phyloP scores from a whole-genome alignment of 2,113 vertebrate species.

The Micromys minutus region DNA sequence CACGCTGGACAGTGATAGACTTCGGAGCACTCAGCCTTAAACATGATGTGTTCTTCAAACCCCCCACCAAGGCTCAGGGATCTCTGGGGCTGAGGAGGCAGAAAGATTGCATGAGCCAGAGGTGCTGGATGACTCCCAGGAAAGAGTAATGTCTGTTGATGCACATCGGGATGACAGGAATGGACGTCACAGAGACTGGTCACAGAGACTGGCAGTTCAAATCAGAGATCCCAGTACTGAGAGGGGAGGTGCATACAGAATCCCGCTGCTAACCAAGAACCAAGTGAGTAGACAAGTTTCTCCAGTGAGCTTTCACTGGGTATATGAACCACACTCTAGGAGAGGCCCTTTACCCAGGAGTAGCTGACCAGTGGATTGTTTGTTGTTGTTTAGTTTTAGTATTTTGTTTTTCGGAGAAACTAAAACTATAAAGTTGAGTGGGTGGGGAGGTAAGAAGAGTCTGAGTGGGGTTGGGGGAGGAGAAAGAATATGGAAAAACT shows the following conservation, averaged over 20 bases:
- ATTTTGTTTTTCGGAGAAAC: not conserved
- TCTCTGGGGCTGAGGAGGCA: not conserved
- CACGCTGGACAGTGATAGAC: not conserved
- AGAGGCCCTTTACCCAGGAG: not conserved
- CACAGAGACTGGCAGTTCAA: not conserved
- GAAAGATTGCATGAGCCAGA: not conserved
- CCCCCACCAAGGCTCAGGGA: not conserved
- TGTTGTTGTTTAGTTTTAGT: not conserved
- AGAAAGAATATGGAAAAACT: not conserved
- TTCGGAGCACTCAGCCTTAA: not conserved
- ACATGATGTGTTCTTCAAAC: not conserved
- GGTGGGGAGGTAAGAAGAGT: not conserved
- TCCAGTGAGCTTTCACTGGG: not conserved
- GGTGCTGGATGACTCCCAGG: not conserved
- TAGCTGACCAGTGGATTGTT: not conserved
- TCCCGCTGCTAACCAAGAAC: not conserved
- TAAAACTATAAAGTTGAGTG: not conserved
- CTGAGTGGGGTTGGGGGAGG: not conserved
- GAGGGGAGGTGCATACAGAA: not conserved
- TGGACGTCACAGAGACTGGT: not conserved
- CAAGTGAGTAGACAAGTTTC: not conserved
- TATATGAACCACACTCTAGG: not conserved
- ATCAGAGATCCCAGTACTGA: not conserved
- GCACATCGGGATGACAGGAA: not conserved
- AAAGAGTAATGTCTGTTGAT: not conserved